A percentile compares a stretch with the other conserved stretches of the same genome.
Evolutionary conservation across 2,888 invertebrate species (phyloP).

Genomic region (Ornithoptera priamus): DNA sequence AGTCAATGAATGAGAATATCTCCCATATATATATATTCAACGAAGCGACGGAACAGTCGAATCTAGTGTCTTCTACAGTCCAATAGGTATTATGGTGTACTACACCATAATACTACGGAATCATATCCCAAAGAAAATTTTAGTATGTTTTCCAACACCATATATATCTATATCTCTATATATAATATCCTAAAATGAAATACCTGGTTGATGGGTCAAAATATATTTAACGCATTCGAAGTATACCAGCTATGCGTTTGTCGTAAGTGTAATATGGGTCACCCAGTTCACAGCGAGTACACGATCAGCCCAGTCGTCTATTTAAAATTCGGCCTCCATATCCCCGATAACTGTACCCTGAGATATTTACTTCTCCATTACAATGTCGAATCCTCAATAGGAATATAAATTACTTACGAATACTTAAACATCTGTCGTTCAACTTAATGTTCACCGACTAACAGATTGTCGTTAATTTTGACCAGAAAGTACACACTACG

Average conservation of each 20-base stretch:
- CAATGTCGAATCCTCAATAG: not conserved
- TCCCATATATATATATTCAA: no score
- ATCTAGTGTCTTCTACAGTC: no score
- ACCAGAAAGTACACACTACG: no score
- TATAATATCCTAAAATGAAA: no score
- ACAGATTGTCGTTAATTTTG: no score
- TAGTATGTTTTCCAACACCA: no score
- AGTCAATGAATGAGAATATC: no score
- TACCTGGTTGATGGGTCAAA: not conserved
- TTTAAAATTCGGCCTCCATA: constrained; percentile 23
- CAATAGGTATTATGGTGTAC: no score
- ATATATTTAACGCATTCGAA: not conserved
- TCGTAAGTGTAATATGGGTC: constrained; percentile 9
- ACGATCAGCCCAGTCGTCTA: constrained; percentile 10
- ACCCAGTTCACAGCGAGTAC: constrained; percentile 1
- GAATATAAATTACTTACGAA: constrained; percentile 15
- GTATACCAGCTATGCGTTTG: constrained; percentile 1
- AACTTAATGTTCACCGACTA: not conserved
- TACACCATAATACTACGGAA: no score
- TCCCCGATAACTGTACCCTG: not conserved
- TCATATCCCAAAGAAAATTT: no score
- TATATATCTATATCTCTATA: no score
- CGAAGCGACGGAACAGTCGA: no score
- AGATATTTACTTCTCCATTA: not conserved
- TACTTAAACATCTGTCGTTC: not conserved